These are phyloP conservation scores for Capitulum mitella DNA, from an alignment of 2,888 invertebrate genomes.

Conservation along the genomic window DNA sequence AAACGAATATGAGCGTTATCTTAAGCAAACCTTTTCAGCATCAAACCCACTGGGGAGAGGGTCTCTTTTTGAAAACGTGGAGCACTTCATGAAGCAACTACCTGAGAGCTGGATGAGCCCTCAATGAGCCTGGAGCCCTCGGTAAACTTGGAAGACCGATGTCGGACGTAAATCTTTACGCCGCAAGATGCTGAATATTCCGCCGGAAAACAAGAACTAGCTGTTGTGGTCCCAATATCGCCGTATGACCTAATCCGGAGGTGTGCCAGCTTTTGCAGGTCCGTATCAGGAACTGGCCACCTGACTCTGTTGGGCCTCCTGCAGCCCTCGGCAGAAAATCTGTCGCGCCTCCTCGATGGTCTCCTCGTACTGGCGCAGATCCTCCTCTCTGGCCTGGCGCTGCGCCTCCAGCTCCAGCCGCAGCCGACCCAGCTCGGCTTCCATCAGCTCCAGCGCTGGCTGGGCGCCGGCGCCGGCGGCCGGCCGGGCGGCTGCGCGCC, in stretches of 20 bases:
- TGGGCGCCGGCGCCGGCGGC: neutral
- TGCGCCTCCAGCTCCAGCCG: neutral
- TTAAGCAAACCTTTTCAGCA: too few relatives aligned
- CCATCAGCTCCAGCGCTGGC: neutral
- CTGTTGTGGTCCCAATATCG: neutral
- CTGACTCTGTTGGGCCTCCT: neutral
- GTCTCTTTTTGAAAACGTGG: too few relatives aligned
- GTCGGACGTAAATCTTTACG: too few relatives aligned
- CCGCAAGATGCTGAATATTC: too few relatives aligned
- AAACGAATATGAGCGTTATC: too few relatives aligned
- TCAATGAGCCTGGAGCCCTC: too few relatives aligned
- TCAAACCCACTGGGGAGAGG: too few relatives aligned
- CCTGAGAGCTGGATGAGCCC: too few relatives aligned
- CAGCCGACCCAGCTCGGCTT: neutral
- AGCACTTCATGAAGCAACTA: too few relatives aligned
- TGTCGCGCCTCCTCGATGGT: slow-evolving; percentile 1
- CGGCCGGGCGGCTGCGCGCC: neutral
- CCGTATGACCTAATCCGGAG: neutral
- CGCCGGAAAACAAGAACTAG: too few relatives aligned
- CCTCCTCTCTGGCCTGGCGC: neutral
- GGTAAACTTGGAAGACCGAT: too few relatives aligned
- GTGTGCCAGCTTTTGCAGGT: neutral
- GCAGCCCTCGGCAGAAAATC: slow-evolving; percentile 1
- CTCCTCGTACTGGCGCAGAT: neutral
- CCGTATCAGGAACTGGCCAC: neutral